Evolutionary conservation across 2,797 vertebrate genomes (phyloP).

Genomic region (Oreortyx pictus): DNA sequence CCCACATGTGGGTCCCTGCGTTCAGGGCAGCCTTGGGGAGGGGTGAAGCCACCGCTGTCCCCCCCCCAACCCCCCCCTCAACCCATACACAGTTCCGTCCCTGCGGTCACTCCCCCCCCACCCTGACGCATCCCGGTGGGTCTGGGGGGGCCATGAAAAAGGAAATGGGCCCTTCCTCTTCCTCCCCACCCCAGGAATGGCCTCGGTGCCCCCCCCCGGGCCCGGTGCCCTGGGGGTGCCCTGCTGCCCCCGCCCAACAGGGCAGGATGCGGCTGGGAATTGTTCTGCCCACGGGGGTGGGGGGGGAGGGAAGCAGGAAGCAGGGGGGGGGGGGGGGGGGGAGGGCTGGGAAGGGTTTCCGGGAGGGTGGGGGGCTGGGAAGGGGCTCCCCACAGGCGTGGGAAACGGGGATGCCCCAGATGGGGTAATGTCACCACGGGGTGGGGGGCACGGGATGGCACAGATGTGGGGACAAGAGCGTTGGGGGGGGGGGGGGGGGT

Average conservation of each 20-base stretch:
- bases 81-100: background rate
- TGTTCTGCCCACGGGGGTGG: background rate
- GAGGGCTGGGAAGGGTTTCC: slow-evolving; percentile 41
- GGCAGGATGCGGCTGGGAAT: slow-evolving; percentile 42
- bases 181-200: background rate
- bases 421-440: no score
- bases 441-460: background rate
- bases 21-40: no score
- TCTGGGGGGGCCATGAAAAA: background rate
- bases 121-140: background rate
- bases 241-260: background rate
- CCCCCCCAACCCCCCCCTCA: no score
- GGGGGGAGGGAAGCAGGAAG: slow-evolving; percentile 18
- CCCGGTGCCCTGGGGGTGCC: background rate
- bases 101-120: background rate
- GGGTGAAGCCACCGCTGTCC: no score
- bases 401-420: background rate
- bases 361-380: background rate
- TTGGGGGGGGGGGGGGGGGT: no score
- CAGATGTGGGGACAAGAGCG: no score
- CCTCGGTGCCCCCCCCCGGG: background rate
- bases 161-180: background rate
- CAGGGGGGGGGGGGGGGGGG: background rate
- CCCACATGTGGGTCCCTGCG: no score
- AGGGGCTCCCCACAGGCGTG: background rate